A percentile compares a stretch with the other conserved stretches of the same genome.
These are phyloP conservation scores for Blennius ocellaris DNA, from an alignment of 2,113 vertebrate genomes.

Conservation along the genomic window DNA sequence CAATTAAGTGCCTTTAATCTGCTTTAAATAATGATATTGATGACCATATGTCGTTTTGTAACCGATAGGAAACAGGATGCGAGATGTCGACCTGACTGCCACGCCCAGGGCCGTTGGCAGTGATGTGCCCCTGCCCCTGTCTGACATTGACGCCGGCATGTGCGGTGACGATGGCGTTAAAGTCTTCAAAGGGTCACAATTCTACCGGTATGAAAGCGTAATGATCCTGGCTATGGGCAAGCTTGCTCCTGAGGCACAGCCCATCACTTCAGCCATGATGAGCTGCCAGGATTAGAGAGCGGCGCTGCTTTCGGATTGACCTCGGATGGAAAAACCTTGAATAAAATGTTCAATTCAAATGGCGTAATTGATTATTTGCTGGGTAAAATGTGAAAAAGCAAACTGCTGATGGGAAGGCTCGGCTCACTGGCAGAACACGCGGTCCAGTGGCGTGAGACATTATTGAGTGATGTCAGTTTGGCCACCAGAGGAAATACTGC, in stretches of 20 bases:
- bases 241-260: slow-evolving; percentile 28
- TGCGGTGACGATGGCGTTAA: slow-evolving; percentile 78
- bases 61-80: slow-evolving; percentile 61
- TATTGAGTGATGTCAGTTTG: slow-evolving; percentile 18
- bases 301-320: background rate
- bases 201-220: slow-evolving; percentile 76
- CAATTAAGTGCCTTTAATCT: no score
- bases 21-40: no score
- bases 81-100: slow-evolving; percentile 76
- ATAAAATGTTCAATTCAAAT: background rate
- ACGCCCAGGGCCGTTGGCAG: slow-evolving; percentile 70
- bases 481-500: slow-evolving; percentile 67
- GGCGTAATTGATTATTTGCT: background rate
- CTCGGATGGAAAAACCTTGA: background rate
- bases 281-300: slow-evolving; percentile 71
- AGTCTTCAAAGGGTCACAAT: slow-evolving; percentile 78
- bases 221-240: slow-evolving; percentile 56
- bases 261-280: slow-evolving; percentile 68
- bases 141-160: slow-evolving; percentile 77
- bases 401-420: background rate
- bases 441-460: slow-evolving; percentile 4
- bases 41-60: background rate
- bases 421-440: background rate
- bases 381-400: slow-evolving; percentile 32
- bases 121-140: slow-evolving; percentile 55